A percentile compares a stretch with the other conserved stretches of the same genome.
Conservation (phyloP, 2,888 invertebrate species). For the Drosophila neotestacea region DNA sequence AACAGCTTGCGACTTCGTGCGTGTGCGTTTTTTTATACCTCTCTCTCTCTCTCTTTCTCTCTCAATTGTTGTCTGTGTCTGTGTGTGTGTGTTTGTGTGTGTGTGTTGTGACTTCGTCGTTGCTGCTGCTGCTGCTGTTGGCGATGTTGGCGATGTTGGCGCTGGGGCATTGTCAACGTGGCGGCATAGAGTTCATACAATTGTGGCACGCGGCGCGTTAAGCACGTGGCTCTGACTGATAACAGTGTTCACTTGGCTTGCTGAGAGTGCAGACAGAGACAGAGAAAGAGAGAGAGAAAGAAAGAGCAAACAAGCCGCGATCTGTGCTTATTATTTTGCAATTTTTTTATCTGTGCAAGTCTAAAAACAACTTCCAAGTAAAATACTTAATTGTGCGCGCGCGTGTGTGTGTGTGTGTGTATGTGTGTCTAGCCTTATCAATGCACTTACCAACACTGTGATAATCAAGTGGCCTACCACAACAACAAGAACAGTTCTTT, state of each 20-base stretch:
- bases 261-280: not conserved
- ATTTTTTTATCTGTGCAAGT: conserved; percentile 23
- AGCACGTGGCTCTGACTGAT: conserved; percentile 78
- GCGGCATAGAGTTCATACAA: conserved; percentile 73
- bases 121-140: conserved; percentile 29
- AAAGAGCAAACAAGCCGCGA: conserved; percentile 20
- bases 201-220: conserved; percentile 80
- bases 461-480: conserved; percentile 49
- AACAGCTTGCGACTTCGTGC: conserved; percentile 46
- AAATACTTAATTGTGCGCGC: not conserved
- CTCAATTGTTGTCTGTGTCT: conserved; percentile 13
- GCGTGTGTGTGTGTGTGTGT: conserved; percentile 8
- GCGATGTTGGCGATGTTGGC: conserved; percentile 45
- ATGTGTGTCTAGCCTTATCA: conserved; percentile 39
- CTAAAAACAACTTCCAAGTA: not conserved
- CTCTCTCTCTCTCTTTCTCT: conserved; percentile 11
- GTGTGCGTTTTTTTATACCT: conserved; percentile 44
- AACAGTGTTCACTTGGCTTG: conserved; percentile 46
- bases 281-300: not conserved
- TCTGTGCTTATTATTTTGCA: conserved; percentile 34
- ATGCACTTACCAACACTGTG: conserved; percentile 50
- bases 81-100: conserved; percentile 44
- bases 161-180: conserved; percentile 74
- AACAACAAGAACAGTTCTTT: not conserved
- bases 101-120: conserved; percentile 57